phyloP scores from a whole-genome alignment of 2,797 vertebrate genomes.

The Neosilurus hyrtlii region DNA sequence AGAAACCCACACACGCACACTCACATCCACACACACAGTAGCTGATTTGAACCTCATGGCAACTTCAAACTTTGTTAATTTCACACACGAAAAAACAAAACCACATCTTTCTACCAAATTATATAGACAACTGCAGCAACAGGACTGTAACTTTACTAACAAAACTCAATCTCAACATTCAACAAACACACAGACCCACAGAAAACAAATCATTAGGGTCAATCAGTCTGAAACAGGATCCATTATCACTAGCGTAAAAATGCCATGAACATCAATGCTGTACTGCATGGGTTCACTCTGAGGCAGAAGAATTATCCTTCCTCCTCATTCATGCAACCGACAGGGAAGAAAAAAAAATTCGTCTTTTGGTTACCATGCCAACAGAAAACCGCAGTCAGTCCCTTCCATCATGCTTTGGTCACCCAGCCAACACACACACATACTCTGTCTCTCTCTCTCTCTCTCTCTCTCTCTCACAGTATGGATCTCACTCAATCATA shows the following conservation, averaged over 20 bases:
- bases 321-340: slow-evolving; percentile 58
- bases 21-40: slow-evolving; percentile 1
- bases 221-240: not conserved
- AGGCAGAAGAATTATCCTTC: slow-evolving; percentile 48
- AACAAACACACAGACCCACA: not conserved
- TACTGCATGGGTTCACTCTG: slow-evolving; percentile 20
- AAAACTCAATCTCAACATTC: slow-evolving; percentile 3
- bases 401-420: slow-evolving; percentile 6
- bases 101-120: not conserved
- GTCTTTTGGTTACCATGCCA: slow-evolving; percentile 70
- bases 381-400: slow-evolving; percentile 54
- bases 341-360: slow-evolving; percentile 3
- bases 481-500: slow-evolving; percentile 5
- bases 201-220: slow-evolving; percentile 16
- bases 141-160: not conserved
- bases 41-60: slow-evolving; percentile 25
- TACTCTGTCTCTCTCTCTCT: not conserved
- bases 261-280: not conserved
- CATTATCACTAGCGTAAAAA: not conserved
- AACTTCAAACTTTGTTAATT: not conserved
- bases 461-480: not conserved
- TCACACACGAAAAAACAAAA: not conserved
- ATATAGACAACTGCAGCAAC: slow-evolving; percentile 1
- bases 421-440: not conserved
- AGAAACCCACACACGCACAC: not conserved